These are phyloP conservation scores for Leucophenga maculata DNA, from an alignment of 2,888 invertebrate genomes.

Conservation along the genomic window DNA sequence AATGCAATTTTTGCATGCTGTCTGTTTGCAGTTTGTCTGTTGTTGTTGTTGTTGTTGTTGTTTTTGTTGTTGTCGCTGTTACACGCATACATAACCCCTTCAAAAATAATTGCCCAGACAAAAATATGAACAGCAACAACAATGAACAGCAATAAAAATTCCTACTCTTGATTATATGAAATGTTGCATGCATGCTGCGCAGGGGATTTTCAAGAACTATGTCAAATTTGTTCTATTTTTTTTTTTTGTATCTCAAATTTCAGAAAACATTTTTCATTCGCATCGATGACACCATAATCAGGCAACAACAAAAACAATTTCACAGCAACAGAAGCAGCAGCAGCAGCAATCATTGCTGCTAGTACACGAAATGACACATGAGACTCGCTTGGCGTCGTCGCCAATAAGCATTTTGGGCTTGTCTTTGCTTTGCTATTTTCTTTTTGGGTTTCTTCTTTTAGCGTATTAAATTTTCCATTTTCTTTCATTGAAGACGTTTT, in stretches of 20 bases:
- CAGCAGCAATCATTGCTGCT: neutral
- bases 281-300: conserved; percentile 22
- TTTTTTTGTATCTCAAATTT: no score
- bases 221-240: no score
- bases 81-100: neutral
- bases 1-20: conserved; percentile 64
- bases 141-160: neutral
- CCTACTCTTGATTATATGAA: no score
- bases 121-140: neutral
- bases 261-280: neutral
- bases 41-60: neutral
- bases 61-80: neutral
- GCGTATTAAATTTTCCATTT: neutral
- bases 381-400: conserved; percentile 1
- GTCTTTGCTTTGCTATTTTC: no score
- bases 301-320: conserved; percentile 1
- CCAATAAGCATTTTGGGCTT: conserved; percentile 29
- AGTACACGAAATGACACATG: neutral
- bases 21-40: conserved; percentile 6
- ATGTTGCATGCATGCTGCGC: no score
- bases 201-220: no score
- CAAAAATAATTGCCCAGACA: neutral
- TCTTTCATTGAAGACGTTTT: conserved; percentile 1
- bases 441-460: no score
- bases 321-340: conserved; percentile 10